Base-by-base conservation (phyloP, 2,113 vertebrate genomes). In the Colistium nudipinnis region DNA sequence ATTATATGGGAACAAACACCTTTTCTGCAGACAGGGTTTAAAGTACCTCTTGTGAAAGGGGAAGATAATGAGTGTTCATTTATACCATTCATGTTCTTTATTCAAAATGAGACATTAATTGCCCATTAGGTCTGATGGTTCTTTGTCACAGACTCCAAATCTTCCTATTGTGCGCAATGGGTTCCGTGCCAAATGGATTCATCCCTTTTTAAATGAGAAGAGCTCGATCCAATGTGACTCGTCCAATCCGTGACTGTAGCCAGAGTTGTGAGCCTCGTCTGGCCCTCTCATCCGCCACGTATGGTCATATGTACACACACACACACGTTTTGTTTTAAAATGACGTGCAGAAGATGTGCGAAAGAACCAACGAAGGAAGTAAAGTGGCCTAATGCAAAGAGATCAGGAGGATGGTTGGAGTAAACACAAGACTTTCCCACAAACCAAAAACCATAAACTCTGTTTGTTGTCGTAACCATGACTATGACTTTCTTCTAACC, bases 91-190 rank as follows among this genome's bases (percentile, higher is more conserved):
- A 62, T 68, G 45, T 54, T 75, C 44, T 24, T 33, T 68, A 35
- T 47, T 66, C n/a, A 48, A 31, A 65, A 78, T 72, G 25, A 71
- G 59, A 62, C 62, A 55, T 66, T 74, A 80, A 82, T 80, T 84
- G 64, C 62, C 48, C 48, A 68, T 81, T 81, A 67, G 22, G 17
- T 63, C 56, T 73, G 55, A 73, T 30, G 43, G 76, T 45, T 59
- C 70, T 80, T 76, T 82, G 56, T 80, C 56, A 70, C 62, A 71
- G 36, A 57, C 52, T 56, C 69, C 55, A 69, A 33, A 79, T 76
- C 52, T 49, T 36, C 53, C 61, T 33, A 64, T 45, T 81, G 22
- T 67, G 41, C 57, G 62, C 44, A 78, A 87, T 68, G 48, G 47
- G 17, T 60, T 71, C 20, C 13, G 22, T 66, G 60, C 76, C 44